Percentiles rank a stretch among this genome's conserved stretches.
phyloP scores from a whole-genome alignment of 2,113 vertebrate genomes.

The Cyprinodon variegatus region DNA sequence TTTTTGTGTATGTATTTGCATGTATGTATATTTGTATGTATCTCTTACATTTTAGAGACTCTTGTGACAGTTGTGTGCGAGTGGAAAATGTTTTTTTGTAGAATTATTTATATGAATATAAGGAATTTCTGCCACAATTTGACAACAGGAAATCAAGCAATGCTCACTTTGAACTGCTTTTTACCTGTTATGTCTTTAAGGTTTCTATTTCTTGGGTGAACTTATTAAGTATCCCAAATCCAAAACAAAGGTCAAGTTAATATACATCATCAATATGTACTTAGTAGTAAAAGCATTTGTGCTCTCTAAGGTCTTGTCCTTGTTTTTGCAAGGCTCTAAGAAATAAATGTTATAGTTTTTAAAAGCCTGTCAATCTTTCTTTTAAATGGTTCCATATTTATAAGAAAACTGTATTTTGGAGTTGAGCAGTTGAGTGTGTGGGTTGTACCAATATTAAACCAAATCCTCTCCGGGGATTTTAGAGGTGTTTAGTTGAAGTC shows the following conservation, averaged over 20 bases:
- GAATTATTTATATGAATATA: constrained; percentile 81
- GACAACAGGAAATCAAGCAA: constrained; percentile 53
- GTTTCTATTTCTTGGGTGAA: constrained; percentile 56
- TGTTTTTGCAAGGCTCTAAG: not conserved
- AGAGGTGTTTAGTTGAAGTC: no score
- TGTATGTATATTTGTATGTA: constrained; percentile 81
- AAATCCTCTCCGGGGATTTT: no score
- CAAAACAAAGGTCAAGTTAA: constrained; percentile 28
- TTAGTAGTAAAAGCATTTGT: not conserved
- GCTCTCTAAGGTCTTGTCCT: not conserved
- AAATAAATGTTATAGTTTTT: not conserved
- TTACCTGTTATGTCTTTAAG: constrained; percentile 24
- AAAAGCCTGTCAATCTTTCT: not conserved
- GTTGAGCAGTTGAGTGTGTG: no score
- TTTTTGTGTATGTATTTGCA: constrained; percentile 72
- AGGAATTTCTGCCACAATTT: constrained; percentile 55
- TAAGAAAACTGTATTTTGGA: not conserved
- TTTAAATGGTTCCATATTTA: not conserved
- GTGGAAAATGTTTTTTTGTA: constrained; percentile 64
- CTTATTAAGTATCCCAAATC: constrained; percentile 49
- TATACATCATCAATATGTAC: constrained; percentile 23
- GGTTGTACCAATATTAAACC: no score
- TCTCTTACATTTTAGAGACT: constrained; percentile 71
- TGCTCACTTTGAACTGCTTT: constrained; percentile 35
- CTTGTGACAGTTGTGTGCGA: constrained; percentile 71